Evolutionary conservation across 1,140 invertebrate genomes (phyloP), one percentile per base, ranked within the genome.

Genomic region (Hesperophylax magnus): DNA sequence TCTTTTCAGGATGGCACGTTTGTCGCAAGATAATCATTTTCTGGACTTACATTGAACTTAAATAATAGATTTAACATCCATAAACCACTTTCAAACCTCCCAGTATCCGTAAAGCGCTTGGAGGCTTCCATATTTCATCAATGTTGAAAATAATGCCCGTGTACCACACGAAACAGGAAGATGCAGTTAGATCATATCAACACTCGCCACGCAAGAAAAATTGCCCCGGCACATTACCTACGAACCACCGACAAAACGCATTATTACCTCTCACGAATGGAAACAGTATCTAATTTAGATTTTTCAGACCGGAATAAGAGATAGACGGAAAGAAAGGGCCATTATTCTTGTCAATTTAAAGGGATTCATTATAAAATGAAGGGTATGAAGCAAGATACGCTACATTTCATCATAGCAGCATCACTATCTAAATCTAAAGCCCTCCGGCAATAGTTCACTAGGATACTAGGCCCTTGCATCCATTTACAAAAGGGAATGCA

Each of bases 41-140:
- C 27, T 27, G 27, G 27, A 39, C 5, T 8, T 9, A 39, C 34
- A 6, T 1, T 9, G 9, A 39, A 39, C 34, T 39, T 6, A 39
- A 39, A 39, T 6, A 39, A 39, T 39, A 39, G 34, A 39, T 39
- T 39, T 1, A 9, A 60, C 22, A 18, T 60, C 8, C 17, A n/a
- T 22, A 18, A 60, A 60, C 14, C 8, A 20, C n/a, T 60, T 65
- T 65, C 6, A 22, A 8, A 65, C 17, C 61, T 31, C 61, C 61
- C 61, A 9, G 56, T 56, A 20, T n/a, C n/a, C 24, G n/a, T 69
- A 47, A 69, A 69, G 34, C 20, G 65, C 65, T 69, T 15, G 7
- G 65, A 69, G 65, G 65, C 65, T 69, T 69, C 65, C 65, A 69
- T 69, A 69, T 69, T 69, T 69, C 65, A 39, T 39, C 65, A 69